Evolutionary conservation across 2,113 vertebrate species (phyloP).

Genomic region (Craseonycteris thonglongyai): DNA sequence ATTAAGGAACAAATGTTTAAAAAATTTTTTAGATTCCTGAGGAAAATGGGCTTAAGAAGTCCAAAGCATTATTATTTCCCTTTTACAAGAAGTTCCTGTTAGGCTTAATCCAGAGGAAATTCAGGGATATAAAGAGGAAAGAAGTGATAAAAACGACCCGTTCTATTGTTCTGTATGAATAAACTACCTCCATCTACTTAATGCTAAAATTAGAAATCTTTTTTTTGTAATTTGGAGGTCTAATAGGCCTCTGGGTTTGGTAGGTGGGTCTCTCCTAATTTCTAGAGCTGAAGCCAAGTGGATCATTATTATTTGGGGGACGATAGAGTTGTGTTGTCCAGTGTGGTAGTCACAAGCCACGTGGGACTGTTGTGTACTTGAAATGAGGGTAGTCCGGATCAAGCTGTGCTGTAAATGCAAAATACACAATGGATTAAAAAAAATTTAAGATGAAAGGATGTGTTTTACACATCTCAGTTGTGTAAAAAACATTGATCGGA

Average conservation of each 20-base stretch:
- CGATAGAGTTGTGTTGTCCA: not conserved
- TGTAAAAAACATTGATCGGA: conserved; percentile 11
- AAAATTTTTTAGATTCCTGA: conserved; percentile 39
- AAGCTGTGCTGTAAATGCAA: not conserved
- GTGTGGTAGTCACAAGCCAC: not conserved
- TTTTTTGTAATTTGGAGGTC: not conserved
- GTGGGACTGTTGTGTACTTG: not conserved
- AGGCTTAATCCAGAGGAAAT: conserved; percentile 49
- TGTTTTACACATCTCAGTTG: not conserved
- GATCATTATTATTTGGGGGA: not conserved
- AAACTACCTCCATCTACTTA: not conserved
- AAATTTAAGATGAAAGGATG: not conserved
- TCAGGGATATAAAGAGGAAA: conserved; percentile 48
- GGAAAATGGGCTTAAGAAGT: conserved; percentile 40
- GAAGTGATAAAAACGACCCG: conserved; percentile 15
- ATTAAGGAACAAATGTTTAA: conserved; percentile 11
- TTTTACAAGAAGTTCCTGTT: conserved; percentile 46
- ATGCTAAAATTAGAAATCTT: conserved; percentile 23
- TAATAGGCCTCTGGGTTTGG: not conserved
- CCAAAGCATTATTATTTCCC: conserved; percentile 48
- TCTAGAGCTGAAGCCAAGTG: not conserved
- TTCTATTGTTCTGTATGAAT: conserved; percentile 50
- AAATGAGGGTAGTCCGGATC: not conserved
- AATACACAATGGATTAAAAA: not conserved
- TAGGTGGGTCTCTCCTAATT: not conserved